Base-by-base conservation (phyloP, 2,888 invertebrate species). In the Entomobrya multifasciata region DNA sequence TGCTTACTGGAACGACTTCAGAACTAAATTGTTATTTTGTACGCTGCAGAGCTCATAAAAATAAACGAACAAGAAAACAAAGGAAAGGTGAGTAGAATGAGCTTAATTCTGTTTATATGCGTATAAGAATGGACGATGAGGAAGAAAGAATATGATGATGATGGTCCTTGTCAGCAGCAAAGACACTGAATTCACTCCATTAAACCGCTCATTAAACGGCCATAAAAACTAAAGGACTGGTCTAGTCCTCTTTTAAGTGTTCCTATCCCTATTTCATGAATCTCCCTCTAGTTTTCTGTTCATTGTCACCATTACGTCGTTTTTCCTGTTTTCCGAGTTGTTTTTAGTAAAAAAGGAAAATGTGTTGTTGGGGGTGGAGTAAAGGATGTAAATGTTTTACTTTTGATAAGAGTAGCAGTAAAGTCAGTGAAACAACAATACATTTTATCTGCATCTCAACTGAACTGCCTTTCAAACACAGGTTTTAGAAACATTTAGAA, bases 161-260 rank as follows among this genome's bases (percentile, higher is more conserved):
- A 22, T 44, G 22, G 15, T 44, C 15, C 8, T 74, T 52, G 49
- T 74, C 52, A 49, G n/a, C 49, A 44, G 67, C 67, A 67, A 67
- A 57, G 22, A 17, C 55, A 57, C 25, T 57, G 36, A 80, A 67
- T 80, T 65, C 65, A n/a, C 41, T 76, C 65, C 76, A 83, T 76
- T 83, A 83, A 83, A 52, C 41, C n/a, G 20, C 52, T 83, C 83
- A 83, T 83, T 83, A 83, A 82, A 76, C 41, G 76, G 62, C 76
- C 62, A 57, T 83, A 83, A 83, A 82, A 82, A n/a, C n/a, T 36
- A n/a, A 27, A 36, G 17, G 47, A 67, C 20, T 25, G 25, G 20
- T 41, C 22, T 13, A 13, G n/a, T n/a, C n/a, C n/a, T n/a, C 22
- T 11, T 13, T 6, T 44, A 22, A 10, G 36, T 62, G 6, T 36